phyloP scores from a whole-genome alignment of 2,888 invertebrate species.

The Pseudococcus longispinus region DNA sequence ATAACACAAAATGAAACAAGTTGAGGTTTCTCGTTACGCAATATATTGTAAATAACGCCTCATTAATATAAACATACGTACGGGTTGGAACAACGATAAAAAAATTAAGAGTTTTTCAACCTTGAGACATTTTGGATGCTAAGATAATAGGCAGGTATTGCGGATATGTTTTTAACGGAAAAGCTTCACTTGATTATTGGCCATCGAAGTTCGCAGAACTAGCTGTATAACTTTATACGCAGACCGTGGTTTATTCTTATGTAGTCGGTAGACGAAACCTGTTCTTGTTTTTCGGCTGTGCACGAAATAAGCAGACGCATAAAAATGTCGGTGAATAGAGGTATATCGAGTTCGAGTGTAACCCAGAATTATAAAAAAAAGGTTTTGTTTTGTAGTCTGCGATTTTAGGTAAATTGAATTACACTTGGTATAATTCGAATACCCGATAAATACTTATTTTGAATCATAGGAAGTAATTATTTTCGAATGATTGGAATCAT shows the following conservation, averaged over 20 bases:
- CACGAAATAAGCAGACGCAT: conserved; percentile 1
- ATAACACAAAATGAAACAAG: background rate
- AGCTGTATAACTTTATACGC: background rate
- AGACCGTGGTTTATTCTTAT: background rate
- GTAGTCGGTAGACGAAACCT: background rate
- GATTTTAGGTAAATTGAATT: background rate
- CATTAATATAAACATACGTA: background rate
- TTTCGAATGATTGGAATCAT: background rate
- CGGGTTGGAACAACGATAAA: background rate
- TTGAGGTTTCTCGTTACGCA: background rate
- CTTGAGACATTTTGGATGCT: background rate
- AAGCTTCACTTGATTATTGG: background rate
- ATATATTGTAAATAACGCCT: background rate
- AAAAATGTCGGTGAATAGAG: background rate
- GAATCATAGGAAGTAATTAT: background rate
- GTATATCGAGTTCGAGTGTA: background rate
- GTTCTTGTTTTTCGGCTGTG: background rate
- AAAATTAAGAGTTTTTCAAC: background rate
- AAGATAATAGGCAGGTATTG: background rate
- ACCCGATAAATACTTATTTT: background rate
- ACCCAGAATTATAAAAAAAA: background rate
- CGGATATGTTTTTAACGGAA: background rate
- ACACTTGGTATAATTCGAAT: background rate
- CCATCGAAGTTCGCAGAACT: background rate
- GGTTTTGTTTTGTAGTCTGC: background rate